Base-by-base conservation (phyloP, 2,888 invertebrate species). In the Beris chalybata region DNA sequence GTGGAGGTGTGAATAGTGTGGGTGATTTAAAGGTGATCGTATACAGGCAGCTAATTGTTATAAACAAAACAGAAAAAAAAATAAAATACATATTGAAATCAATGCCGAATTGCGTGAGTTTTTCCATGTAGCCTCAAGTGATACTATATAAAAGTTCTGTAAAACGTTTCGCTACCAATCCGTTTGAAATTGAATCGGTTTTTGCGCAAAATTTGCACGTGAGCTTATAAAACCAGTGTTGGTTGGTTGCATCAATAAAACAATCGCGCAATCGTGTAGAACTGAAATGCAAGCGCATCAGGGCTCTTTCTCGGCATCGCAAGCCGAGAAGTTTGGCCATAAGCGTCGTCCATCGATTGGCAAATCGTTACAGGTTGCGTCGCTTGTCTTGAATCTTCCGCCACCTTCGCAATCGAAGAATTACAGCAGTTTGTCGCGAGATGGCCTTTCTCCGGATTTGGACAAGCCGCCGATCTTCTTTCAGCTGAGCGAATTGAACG, bases 301-400 rank as follows among this genome's bases (percentile, higher is more conserved):
- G 12, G n/a, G 29, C 22, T 45, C 31, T 15, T 22, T 30, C 48
- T 30, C 45, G 43, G n/a, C 45, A n/a, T 5, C 32, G 5, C 48
- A 69, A 6, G 54, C 71, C 50, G 57, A 69, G 65, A 70, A 71
- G 22, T 71, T 73, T 50, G 78, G 78, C 4, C 79, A 80, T 71
- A 74, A 75, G 7, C 75, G 79, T 3, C 75, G 75, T 52, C 76
- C 77, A 22, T 76, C 79, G 11, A 70, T 78, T 56, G 80, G 80
- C 61, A 80, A 80, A 71, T 76, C 77, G 1, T 78, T 80, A 78
- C 78, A 80, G 2, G 77, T 80, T 1, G 78, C 80, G 13, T 74
- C 79, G 9, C 67, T 80, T n/a, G 71, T 80, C 0, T 68, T 78
- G 5, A 77, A 79, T 69, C 74, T 76, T 32, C 72, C 77, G 54